Base-by-base conservation (phyloP, 2,888 invertebrate species). In the Zelleria hepariella region DNA sequence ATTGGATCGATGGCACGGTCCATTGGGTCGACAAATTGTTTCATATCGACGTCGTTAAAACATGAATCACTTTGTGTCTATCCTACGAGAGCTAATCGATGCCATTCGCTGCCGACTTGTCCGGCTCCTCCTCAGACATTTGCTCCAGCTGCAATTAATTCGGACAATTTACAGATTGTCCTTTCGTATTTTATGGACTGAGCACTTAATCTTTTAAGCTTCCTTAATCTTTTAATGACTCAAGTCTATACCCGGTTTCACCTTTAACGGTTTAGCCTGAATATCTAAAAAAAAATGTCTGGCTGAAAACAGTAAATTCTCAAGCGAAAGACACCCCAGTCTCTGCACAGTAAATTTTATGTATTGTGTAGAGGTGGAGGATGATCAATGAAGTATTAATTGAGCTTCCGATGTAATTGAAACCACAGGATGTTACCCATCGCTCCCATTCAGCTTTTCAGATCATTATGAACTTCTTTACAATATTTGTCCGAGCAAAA, bases 351-450 rank as follows among this genome's bases (percentile, higher is more conserved):
- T 32, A 32, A 2, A 15, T 10, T 42, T n/a, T n/a, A n/a, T n/a
- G n/a, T n/a, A n/a, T 4, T 42, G 10, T 32, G 15, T 42, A 42
- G 32, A 42, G 32, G 4, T 15, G 4, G 32, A 27, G 32, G 61
- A 64, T 57, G 58, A 58, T 60, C 74, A 78, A 78, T 80, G 76
- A 75, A 78, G 74, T 68, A 75, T 74, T 74, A 78, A 78, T 73
- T 78, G 76, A 73, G 73, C 71, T 76, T 71, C 65, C 73, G 72
- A 74, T 77, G 82, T 82, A 86, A 86, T 82, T 85, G 77, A 83
- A 79, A 74, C 82, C 74, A 75, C 85, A 86, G 86, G 86, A 86
- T 82, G 84, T 78, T 74, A 71, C 81, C 78, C 77, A 84, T 86
- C 78, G 78, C 72, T 74, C 70, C 71, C 78, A 80, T 80, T 82